Base-by-base conservation (phyloP, 2,888 invertebrate genomes). In the Dioctria rufipes region DNA sequence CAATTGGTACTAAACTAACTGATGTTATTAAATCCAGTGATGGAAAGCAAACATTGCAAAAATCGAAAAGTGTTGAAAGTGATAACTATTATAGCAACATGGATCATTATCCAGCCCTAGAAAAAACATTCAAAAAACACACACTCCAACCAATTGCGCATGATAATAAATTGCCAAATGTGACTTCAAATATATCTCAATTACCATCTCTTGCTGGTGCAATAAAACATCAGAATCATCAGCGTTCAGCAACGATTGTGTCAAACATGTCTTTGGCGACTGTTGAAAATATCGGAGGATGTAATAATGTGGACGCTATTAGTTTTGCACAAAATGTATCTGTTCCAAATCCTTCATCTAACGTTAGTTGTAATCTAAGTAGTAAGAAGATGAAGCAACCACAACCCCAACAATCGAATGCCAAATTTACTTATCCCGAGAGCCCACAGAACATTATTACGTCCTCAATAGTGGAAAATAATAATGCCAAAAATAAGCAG, bases 41-140 rank as follows among this genome's bases (percentile, higher is more conserved):
- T 63, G 37, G 60, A 6, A 81, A 77, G 60, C 82, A 82, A 58
- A 81, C 71, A 3, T 81, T 89, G 80, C 88, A 88, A 84, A 88
- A 89, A 84, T 88, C 89, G 3, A 89, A 88, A 81, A 89, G 89
- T 83, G 87, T 89, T 65, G 89, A 89, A 78, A 86, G 86, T 66
- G 88, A 88, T 81, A 85, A 85, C 82, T 84, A 86, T 75, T 86
- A 85, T 80, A 87, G 88, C 79, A 88, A 86, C 82, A 87, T 86
- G 83, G 89, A 88, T 82, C 90, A 90, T 82, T 90, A 90, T 85
- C 90, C 90, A 46, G 90, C 90, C 65, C 84, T 90, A 39, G 90
- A 89, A 83, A 89, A 89, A 85, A 88, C 90, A 0, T 86, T 89
- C 40, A 87, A 90, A 85, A 85, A 87, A 77, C 88, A 88, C 84